Evolutionary conservation across 1,140 invertebrate species (phyloP), one percentile per base, ranked within the genome.

Genomic region (Drosophila kepulauana): DNA sequence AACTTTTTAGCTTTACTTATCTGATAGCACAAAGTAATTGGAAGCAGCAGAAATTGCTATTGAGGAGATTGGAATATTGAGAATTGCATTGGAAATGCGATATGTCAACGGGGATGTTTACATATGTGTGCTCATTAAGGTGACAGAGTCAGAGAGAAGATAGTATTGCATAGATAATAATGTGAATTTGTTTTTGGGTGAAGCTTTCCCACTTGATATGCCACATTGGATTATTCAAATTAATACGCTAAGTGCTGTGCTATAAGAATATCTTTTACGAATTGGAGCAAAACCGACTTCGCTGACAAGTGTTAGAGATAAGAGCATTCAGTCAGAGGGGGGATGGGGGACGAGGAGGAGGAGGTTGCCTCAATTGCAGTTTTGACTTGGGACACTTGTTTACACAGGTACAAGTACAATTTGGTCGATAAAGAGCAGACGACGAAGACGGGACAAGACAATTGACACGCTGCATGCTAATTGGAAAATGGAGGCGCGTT

Each of bases 211-310:
- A 75, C 57, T 69, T 75, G 28, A 62, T 69, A 75, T 67, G 41
- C 70, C 30, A 51, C 30, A 43, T 52, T 41, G 57, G 45, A 13
- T 56, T 66, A 79, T 61, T 64, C 45, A 69, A 70, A 79, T 73
- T 85, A 81, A 78, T 77, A 52, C 61, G 48, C 62, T 64, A 75
- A 72, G 66, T 70, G 70, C 38, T 30, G 46, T 61, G 63, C 63
- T 72, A 75, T 78, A 75, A 59, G 58, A 56, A 62, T 87, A 82
- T 79, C 79, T 87, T 48, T 81, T 58, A 54, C 62, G 78, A 84
- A 87, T 77, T 87, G 84, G 82, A 87, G 84, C 82, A 87, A 72
- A 88, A 66, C 84, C 79, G 61, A 66, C 15, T 25, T 25, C 3
- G 20, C 20, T 58, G 67, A 67, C 62, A 61, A 46, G 25, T 13